phyloP scores from a whole-genome alignment of 2,113 vertebrate genomes.

The Cyanocitta stelleri region DNA sequence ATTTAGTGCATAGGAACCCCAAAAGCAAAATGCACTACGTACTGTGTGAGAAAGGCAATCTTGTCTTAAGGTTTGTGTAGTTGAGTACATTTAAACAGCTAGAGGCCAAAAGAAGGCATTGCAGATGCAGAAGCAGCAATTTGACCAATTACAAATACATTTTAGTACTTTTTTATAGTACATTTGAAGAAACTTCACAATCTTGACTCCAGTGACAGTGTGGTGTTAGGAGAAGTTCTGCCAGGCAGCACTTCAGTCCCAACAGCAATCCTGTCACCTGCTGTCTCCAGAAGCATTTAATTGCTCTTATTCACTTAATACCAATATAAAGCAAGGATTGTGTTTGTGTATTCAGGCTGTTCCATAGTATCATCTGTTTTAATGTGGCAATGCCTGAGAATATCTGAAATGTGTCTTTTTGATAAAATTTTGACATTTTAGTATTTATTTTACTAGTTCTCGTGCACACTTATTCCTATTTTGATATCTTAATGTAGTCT shows the following conservation, averaged over 20 bases:
- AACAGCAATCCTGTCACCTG: neutral
- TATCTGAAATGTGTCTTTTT: neutral
- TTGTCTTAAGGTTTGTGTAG: neutral
- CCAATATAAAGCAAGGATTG: neutral
- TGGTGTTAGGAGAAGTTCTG: neutral
- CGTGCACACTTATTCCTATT: neutral
- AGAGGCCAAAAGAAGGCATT: neutral
- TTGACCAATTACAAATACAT: rapidly evolving
- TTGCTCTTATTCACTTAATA: neutral
- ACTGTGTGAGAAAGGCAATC: neutral
- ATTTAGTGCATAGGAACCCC: neutral
- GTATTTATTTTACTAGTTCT: neutral
- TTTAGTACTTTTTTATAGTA: neutral
- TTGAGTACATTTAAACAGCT: neutral
- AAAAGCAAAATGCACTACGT: neutral
- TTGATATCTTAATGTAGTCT: neutral
- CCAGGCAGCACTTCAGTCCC: neutral
- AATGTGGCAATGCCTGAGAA: neutral
- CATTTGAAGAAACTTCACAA: neutral
- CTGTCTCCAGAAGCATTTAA: neutral
- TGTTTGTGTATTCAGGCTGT: neutral
- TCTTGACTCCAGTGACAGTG: neutral
- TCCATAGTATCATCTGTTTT: neutral
- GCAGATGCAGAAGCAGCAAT: neutral
- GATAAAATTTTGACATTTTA: neutral